Conservation (phyloP, 2,888 invertebrate genomes). For the Tubulanus polymorphus region DNA sequence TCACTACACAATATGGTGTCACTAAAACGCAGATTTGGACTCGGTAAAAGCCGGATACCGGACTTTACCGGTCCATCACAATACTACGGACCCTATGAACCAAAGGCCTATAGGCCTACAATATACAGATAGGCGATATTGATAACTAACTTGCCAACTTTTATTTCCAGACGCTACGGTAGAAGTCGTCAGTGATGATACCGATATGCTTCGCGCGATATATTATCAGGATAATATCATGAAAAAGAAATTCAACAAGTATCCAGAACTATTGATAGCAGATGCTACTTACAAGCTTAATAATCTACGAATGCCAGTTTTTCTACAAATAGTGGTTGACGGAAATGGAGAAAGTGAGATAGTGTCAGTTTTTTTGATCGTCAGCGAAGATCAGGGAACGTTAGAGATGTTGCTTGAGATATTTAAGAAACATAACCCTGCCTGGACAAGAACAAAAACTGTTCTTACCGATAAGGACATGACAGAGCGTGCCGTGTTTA, state of each 20-base stretch:
- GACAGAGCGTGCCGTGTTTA: background rate
- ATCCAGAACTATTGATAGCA: conserved; percentile 3
- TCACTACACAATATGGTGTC: too few relatives aligned
- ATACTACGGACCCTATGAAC: too few relatives aligned
- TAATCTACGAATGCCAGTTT: conserved; percentile 6
- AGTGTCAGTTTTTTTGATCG: conserved; percentile 7
- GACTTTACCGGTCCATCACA: too few relatives aligned
- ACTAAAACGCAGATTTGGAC: too few relatives aligned
- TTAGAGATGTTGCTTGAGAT: conserved; percentile 3
- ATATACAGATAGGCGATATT: too few relatives aligned
- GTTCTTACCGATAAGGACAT: background rate
- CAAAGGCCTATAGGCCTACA: too few relatives aligned
- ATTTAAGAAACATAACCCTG: background rate
- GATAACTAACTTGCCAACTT: too few relatives aligned
- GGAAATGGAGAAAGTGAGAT: background rate
- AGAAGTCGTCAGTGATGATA: too few relatives aligned
- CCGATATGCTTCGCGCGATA: conserved; percentile 11
- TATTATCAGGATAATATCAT: conserved; percentile 13
- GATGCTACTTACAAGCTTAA: conserved; percentile 8
- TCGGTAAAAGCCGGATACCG: too few relatives aligned
- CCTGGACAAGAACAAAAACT: background rate
- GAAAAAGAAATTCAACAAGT: conserved; percentile 11
- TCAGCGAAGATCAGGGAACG: conserved; percentile 12
- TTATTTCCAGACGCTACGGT: too few relatives aligned
- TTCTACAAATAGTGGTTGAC: background rate